Conservation (phyloP, 2,888 invertebrate species). For the Celastrina argiolus region DNA sequence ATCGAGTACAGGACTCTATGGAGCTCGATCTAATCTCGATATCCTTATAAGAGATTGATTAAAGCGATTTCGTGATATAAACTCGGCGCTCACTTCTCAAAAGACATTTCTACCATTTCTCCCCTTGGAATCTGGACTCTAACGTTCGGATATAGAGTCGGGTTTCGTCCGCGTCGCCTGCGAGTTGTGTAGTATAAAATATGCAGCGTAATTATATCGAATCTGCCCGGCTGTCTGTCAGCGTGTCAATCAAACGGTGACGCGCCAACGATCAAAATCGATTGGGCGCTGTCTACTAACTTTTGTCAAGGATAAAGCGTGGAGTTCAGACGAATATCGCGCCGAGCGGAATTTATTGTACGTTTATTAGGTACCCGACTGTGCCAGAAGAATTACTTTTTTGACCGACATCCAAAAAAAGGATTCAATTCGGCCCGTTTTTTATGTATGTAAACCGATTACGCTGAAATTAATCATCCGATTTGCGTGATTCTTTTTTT, state of each 20-base stretch:
- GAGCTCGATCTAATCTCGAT: slow-evolving; percentile 22
- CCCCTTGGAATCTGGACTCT: slow-evolving; percentile 20
- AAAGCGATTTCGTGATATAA: slow-evolving; percentile 33
- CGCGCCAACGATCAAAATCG: slow-evolving; percentile 41
- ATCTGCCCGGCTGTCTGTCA: slow-evolving; percentile 65
- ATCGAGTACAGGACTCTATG: slow-evolving; percentile 12
- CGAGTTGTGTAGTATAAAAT: slow-evolving; percentile 51
- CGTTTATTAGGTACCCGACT: no score
- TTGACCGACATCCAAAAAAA: no score
- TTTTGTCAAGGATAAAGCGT: slow-evolving; percentile 19
- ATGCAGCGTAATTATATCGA: slow-evolving; percentile 74
- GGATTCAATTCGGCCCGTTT: no score
- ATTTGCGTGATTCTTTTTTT: no score
- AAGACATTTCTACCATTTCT: slow-evolving; percentile 1
- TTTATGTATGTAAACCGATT: no score
- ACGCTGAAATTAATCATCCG: no score
- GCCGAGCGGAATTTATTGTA: neutral
- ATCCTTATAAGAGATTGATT: slow-evolving; percentile 34
- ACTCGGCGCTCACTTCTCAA: slow-evolving; percentile 27
- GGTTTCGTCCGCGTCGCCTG: neutral
- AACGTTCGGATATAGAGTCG: neutral
- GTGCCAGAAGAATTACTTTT: no score
- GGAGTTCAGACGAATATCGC: neutral
- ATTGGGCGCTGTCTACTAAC: slow-evolving; percentile 30
- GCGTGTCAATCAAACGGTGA: slow-evolving; percentile 58